Evolutionary conservation across 2,113 vertebrate genomes (phyloP).

Genomic region (Cyphomyrus plagiostoma): DNA sequence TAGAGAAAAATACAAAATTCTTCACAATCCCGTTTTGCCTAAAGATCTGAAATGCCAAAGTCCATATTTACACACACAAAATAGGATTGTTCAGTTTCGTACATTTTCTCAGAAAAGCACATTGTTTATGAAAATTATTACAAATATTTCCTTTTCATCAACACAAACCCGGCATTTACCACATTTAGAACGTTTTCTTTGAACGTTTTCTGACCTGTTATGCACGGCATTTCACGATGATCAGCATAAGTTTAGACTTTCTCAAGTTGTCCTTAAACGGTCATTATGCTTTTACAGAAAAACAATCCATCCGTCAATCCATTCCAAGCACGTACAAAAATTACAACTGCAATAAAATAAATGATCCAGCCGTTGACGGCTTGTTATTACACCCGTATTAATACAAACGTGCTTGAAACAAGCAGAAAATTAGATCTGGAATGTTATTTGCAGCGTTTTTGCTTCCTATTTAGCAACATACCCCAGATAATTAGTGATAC

Average conservation of each 20-base stretch:
- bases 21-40: slow-evolving; percentile 3
- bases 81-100: not conserved
- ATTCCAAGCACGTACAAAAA: not conserved
- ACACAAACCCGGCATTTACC: too few relatives aligned
- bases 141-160: not conserved
- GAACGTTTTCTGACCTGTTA: not conserved
- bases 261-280: not conserved
- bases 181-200: not conserved
- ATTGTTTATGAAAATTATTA: not conserved
- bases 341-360: not conserved
- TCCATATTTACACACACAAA: slow-evolving; percentile 14
- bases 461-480: not conserved
- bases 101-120: slow-evolving; percentile 7
- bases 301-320: not conserved
- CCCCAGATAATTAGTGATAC: not conserved
- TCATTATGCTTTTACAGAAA: not conserved
- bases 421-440: not conserved
- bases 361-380: not conserved
- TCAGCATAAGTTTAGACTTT: not conserved
- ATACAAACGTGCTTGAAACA: not conserved
- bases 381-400: not conserved
- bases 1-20: slow-evolving; percentile 13
- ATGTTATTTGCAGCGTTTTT: not conserved
- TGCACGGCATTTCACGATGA: not conserved
- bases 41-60: slow-evolving; percentile 17